Base-by-base conservation (phyloP, 1,140 invertebrate species). In the Propsilocerus akamusi region DNA sequence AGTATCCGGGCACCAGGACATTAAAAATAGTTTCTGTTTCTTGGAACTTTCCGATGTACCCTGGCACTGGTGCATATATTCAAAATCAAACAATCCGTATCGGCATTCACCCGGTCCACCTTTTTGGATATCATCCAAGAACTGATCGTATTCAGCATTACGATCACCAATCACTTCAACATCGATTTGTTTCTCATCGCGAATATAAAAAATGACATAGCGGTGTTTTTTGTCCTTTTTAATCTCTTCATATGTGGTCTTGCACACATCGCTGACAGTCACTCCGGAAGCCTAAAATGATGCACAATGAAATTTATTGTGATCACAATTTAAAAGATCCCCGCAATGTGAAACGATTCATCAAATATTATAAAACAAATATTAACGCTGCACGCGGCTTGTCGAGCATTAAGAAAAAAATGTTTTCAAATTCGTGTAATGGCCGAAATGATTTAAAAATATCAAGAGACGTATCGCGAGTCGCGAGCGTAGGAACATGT, bases 211-310 rank as follows among this genome's bases (percentile, higher is more conserved):
- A 62, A 95, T 88, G 49, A 93, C 88, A 73, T 93, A 95, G 62
- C 91, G 85, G 73, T 93, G 87, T 63, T 93, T 93, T 72, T 94
- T 94, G 68, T 93, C 88, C 73, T 94, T 93, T 73, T 95, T 95
- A 56, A 95, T 93, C 74, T 93, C 89, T 68, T 94, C 89, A 70
- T 93, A 94, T 56, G 85, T 90, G 47, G 84, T 88, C 74, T 94
- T 94, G 72, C 89, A 92, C 53, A 81, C 81, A 73, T 93, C 88
- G 57, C 89, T 87, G 52, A 95, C 90, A 68, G 88, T 92, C 57
- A 94, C 90, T 68, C 91, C 91, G 63, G 90, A 94, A 73, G 90
- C 88, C 91, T 94, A 68, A 54, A 73, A 74, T 53, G n/a, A n/a
- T n/a, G n/a, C n/a, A n/a, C n/a, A n/a, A n/a, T n/a, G n/a, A n/a